Percentiles rank a stretch among this genome's conserved stretches.
Conservation (phyloP, 2,797 vertebrate genomes). For the Falco peregrinus region DNA sequence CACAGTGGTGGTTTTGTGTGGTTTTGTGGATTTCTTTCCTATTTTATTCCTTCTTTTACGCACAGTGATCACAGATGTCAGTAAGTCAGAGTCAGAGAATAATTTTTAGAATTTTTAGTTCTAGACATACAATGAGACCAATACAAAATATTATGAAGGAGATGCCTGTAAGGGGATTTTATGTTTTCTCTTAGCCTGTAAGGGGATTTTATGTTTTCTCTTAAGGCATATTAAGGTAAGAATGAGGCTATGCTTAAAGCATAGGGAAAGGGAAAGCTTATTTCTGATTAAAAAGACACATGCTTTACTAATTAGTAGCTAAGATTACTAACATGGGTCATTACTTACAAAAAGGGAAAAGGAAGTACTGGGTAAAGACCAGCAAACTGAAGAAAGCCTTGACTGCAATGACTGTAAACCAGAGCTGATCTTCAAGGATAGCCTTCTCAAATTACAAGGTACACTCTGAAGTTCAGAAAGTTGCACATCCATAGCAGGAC, state of each 20-base stretch:
- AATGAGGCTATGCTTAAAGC: background rate
- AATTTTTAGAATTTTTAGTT: background rate
- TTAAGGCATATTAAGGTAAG: background rate
- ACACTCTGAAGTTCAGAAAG: background rate
- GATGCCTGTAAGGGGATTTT: background rate
- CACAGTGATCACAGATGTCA: background rate
- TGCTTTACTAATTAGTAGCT: background rate
- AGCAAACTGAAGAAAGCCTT: background rate
- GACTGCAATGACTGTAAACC: background rate
- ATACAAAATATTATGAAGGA: background rate
- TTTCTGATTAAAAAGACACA: background rate
- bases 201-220: background rate
- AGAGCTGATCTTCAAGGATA: background rate
- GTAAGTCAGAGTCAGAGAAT: background rate
- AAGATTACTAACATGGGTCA: background rate
- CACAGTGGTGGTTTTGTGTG: background rate
- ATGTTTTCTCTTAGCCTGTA: background rate
- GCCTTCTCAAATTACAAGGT: background rate
- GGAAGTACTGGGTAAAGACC: background rate
- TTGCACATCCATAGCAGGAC: rapidly evolving
- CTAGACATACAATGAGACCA: background rate
- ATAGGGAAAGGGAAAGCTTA: background rate
- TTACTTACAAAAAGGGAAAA: background rate
- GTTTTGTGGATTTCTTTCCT: background rate
- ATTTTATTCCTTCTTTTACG: background rate